Evolutionary conservation across 1,140 invertebrate genomes (phyloP), one percentile per base, ranked within the genome.

Genomic region (Reticulitermes speratus): DNA sequence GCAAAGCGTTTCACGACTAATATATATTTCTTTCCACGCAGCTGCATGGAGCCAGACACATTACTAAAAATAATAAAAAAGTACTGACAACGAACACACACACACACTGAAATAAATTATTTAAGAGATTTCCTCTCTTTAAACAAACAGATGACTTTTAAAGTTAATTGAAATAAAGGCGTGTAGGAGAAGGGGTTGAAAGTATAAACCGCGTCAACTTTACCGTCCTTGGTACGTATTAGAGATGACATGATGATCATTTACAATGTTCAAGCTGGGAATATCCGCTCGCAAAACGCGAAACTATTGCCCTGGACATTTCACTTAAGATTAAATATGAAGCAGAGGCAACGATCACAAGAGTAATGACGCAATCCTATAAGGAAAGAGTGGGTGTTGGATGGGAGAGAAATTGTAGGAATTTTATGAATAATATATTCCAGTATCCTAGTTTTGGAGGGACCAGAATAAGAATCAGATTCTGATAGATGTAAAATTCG

Each of bases 51-150:
- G 65, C 25, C 65, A 75, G 52, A 75, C 65, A 75, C 65, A 75
- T 75, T 75, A 75, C 65, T 30, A 75, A 75, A 75, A 75, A 75
- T 30, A 30, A 75, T 75, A 75, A 65, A 48, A 75, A 75, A 25
- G n/a, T 75, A 75, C 65, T 8, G n/a, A 75, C 25, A n/a, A 75
- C 14, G n/a, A 65, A 65, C n/a, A 75, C 65, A 25, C n/a, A 75
- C 65, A 25, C 65, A n/a, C 25, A 75, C 25, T 8, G 7, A 30
- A 14, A 75, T 75, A 75, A 75, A 75, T 75, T 30, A 75, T 75
- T 30, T 8, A 75, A 30, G 65, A 75, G 65, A 14, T 75, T 75
- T 75, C n/a, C 25, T 75, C 65, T 30, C 25, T 16, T 25, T 75
- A 75, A 75, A 75, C 7, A 75, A 75, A 75, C n/a, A 75, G 25